These are phyloP conservation scores for Oxystoma pomonae DNA, from an alignment of 2,888 invertebrate species.

Conservation along the genomic window DNA sequence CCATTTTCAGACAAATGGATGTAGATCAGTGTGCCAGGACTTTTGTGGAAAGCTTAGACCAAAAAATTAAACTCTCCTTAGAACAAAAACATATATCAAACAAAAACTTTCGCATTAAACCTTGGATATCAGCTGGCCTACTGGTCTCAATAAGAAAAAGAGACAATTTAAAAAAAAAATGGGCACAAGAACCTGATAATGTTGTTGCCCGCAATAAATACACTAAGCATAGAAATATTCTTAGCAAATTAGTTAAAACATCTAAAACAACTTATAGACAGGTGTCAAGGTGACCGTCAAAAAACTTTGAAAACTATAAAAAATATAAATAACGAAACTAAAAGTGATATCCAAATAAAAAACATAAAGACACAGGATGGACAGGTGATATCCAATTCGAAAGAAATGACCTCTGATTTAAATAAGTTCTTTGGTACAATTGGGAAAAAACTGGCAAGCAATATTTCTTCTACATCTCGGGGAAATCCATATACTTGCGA, in stretches of 20 bases:
- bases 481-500: neutral
- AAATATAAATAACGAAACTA: neutral
- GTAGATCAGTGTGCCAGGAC: no score
- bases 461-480: neutral
- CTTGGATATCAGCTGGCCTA: no score
- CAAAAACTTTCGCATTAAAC: no score
- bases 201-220: neutral
- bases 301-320: neutral
- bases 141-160: neutral
- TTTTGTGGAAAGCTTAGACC: no score
- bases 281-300: neutral
- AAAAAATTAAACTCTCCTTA: no score
- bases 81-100: no score
- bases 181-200: neutral
- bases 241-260: neutral
- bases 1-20: no score
- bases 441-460: neutral
- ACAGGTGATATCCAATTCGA: neutral
- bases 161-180: neutral
- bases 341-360: neutral
- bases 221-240: neutral
- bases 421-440: neutral
- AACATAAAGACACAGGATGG: neutral
- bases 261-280: neutral
- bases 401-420: neutral